Evolutionary conservation across 1,140 invertebrate genomes (phyloP), one percentile per base, ranked within the genome.

Genomic region (Zaprionus gabonicus): DNA sequence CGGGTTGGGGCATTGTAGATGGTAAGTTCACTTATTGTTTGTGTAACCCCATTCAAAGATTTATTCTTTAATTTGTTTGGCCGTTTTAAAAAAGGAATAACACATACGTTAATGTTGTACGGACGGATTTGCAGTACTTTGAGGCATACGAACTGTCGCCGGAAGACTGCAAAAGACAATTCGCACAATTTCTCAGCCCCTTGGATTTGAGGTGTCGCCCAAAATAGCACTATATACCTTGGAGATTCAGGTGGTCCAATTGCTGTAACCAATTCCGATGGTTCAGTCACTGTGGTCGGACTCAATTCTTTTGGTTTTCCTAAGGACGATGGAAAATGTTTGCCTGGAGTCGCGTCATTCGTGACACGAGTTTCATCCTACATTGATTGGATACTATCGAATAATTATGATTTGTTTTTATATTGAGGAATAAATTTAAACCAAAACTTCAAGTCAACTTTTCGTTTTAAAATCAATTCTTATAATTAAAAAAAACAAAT

Each of bases 361-460:
- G 41, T 1, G 9, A 46, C 41, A 46, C n/a, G 41, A 46, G n/a
- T 46, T 46, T 46, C 41, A 46, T 46, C 41, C 41, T 46, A 46
- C n/a, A n/a, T 46, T n/a, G n/a, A 17, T 46, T 46, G 41, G 41
- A 46, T 46, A 7, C 7, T 34, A 34, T 34, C 31, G 31, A 9
- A 9, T 3, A 10, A 34, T 34, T 34, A 9, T 10, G 31, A 31
- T 31, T 31, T 31, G 2, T 3, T 10, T 31, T 10, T 9, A 9
- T 31, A 31, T 31, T 31, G 28, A 31, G 28, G 28, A 31, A 7
- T 31, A 31, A 9, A 31, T 31, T 23, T 9, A 31, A 31, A 31
- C 9, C 31, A 10, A 31, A 10, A 31, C 31, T 31, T 10, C 9
- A 31, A 31, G 0, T 31, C 9, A 3, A 10, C 31, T 31, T 31